phyloP scores from a whole-genome alignment of 1,140 invertebrate species.

The Helicoverpa zea region DNA sequence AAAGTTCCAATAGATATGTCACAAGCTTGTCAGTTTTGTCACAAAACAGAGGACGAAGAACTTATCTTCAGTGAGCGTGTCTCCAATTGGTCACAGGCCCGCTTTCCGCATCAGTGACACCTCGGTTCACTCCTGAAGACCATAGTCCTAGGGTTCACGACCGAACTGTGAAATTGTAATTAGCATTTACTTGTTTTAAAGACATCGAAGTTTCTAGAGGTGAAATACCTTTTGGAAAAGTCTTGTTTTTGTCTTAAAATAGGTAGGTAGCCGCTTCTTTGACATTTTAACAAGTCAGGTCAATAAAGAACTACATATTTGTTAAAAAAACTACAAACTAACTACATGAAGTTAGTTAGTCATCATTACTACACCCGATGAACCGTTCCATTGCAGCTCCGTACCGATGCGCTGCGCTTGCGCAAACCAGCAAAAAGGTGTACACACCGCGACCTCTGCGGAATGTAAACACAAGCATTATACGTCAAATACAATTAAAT shows the following conservation, averaged over 20 bases:
- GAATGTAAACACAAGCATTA: slow-evolving; percentile 39
- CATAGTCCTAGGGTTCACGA: slow-evolving; percentile 39
- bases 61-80: slow-evolving; percentile 42
- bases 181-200: slow-evolving; percentile 44
- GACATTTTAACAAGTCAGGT: not conserved
- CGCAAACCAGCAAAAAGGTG: slow-evolving; percentile 42
- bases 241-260: not conserved
- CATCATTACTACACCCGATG: slow-evolving; percentile 33
- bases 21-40: not conserved
- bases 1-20: not conserved
- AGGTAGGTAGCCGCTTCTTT: no score
- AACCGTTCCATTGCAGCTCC: slow-evolving; percentile 26
- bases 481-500: slow-evolving; percentile 28
- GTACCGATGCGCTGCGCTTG: slow-evolving; percentile 21
- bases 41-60: slow-evolving; percentile 21
- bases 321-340: not conserved
- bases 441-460: slow-evolving; percentile 26
- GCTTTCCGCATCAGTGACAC: slow-evolving; percentile 54
- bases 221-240: not conserved
- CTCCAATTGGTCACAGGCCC: slow-evolving; percentile 52
- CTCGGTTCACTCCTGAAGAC: slow-evolving; percentile 29
- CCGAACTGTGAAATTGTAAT: slow-evolving; percentile 52
- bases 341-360: slow-evolving; percentile 16
- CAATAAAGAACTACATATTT: not conserved
- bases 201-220: slow-evolving; percentile 15